These are phyloP conservation scores for Trissoscelio sp. DNA, from an alignment of 2,888 invertebrate species.

Conservation along the genomic window DNA sequence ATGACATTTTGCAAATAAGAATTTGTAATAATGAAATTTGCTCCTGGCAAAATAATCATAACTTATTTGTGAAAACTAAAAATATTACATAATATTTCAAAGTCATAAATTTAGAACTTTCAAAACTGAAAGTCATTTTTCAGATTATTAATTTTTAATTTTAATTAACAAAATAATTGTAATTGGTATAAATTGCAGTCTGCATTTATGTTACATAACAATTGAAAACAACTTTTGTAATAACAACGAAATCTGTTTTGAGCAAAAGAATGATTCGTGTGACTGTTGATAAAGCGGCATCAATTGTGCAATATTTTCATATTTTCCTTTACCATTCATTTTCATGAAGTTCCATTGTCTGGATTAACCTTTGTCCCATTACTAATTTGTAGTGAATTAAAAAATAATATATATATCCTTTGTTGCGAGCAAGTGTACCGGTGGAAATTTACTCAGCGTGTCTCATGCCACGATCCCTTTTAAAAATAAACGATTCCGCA, in stretches of 20 bases:
- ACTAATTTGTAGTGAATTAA: slow-evolving; percentile 22
- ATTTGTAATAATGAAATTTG: not conserved
- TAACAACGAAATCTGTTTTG: too few species aligned
- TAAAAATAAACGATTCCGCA: slow-evolving; percentile 46
- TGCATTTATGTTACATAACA: too few species aligned
- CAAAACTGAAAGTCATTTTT: too few species aligned
- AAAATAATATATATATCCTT: slow-evolving; percentile 22
- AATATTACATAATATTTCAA: too few species aligned
- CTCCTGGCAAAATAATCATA: not conserved
- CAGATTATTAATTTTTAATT: too few species aligned
- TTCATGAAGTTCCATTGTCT: slow-evolving; percentile 30
- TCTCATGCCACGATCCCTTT: slow-evolving; percentile 35
- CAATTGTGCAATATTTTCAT: slow-evolving; percentile 8
- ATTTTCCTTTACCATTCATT: slow-evolving; percentile 2
- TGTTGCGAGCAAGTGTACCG: slow-evolving; percentile 20
- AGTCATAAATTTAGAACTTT: too few species aligned
- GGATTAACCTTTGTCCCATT: slow-evolving; percentile 31
- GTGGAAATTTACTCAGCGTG: slow-evolving; percentile 43
- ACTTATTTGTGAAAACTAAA: too few species aligned
- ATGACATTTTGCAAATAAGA: not conserved
- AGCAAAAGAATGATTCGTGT: too few species aligned
- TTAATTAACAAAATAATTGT: not conserved
- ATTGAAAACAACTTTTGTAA: too few species aligned
- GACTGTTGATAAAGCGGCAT: not conserved
- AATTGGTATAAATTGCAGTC: too few species aligned